phyloP scores from a whole-genome alignment of 2,797 vertebrate genomes.

The Hemitrygon akajei region DNA sequence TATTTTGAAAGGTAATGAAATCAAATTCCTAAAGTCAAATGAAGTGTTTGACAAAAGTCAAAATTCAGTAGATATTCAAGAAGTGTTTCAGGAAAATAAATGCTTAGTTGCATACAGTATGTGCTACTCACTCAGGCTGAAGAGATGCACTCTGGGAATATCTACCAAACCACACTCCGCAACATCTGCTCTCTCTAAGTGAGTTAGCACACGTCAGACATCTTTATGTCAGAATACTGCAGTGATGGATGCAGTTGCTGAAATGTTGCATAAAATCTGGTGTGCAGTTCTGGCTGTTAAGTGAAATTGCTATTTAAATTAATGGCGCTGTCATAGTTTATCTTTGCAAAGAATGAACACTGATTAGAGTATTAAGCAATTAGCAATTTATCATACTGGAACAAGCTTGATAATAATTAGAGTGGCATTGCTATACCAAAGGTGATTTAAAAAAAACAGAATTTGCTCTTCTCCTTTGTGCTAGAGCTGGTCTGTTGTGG shows the following conservation, averaged over 20 bases:
- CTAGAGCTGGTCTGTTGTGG: conserved; percentile 83
- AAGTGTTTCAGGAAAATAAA: conserved; percentile 74
- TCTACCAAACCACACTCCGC: conserved; percentile 82
- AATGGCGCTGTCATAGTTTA: conserved; percentile 91
- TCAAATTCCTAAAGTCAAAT: conserved; percentile 67
- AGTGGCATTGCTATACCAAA: conserved; percentile 85
- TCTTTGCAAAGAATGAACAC: conserved; percentile 88
- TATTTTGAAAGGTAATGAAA: conserved; percentile 45
- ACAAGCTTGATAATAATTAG: conserved; percentile 96
- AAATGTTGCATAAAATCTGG: conserved; percentile 85
- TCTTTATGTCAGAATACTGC: conserved; percentile 97
- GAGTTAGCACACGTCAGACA: conserved; percentile 99
- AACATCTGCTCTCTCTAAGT: conserved; percentile 99
- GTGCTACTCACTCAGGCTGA: conserved; percentile 97
- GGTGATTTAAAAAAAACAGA: conserved; percentile 45
- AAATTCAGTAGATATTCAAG: conserved; percentile 61
- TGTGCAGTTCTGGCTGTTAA: conserved; percentile 90
- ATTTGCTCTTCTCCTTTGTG: conserved; percentile 40
- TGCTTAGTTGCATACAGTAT: conserved; percentile 77
- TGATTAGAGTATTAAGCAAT: conserved; percentile 99
- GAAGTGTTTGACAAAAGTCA: conserved; percentile 62
- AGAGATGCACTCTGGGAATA: conserved; percentile 98
- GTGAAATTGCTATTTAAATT: conserved; percentile 96
- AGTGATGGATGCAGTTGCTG: conserved; percentile 93
- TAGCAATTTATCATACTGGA: conserved; percentile 97